These are phyloP conservation scores for Sesamia inferens DNA, from an alignment of 2,888 invertebrate species.

Conservation along the genomic window DNA sequence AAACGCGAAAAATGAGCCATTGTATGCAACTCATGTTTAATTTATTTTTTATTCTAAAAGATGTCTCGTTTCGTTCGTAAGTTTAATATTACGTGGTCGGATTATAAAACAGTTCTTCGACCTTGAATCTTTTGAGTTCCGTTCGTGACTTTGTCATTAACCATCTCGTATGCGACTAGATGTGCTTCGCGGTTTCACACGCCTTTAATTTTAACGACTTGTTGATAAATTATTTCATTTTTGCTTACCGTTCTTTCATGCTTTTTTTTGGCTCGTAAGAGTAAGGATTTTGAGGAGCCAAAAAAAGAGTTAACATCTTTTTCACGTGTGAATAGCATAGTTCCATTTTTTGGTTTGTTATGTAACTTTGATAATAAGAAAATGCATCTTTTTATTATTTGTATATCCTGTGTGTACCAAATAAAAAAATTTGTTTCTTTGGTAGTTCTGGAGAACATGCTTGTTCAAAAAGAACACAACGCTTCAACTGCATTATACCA, in stretches of 20 bases:
- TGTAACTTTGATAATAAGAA: no score
- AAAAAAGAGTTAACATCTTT: no score
- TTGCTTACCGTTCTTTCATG: not conserved
- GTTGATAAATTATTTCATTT: no score
- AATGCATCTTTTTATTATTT: no score
- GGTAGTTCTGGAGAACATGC: no score
- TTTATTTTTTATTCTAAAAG: constrained; percentile 41
- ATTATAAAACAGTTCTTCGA: constrained; percentile 32
- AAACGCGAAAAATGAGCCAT: constrained; percentile 30
- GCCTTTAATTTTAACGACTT: not conserved
- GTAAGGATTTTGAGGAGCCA: no score
- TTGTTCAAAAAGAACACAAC: no score
- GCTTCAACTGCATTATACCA: no score
- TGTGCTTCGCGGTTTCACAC: not conserved
- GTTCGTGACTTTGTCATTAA: constrained; percentile 51
- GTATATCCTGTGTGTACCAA: no score
- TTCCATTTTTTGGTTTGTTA: no score
- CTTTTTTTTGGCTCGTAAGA: not conserved
- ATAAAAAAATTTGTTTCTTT: no score
- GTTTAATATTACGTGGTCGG: constrained; percentile 45
- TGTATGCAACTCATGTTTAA: constrained; percentile 45
- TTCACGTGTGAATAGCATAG: no score
- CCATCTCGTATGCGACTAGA: not conserved
- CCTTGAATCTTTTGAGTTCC: constrained; percentile 57
- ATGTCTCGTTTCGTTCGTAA: constrained; percentile 39